Evolutionary conservation across 2,888 invertebrate species (phyloP), one percentile per base, ranked within the genome.

Genomic region (Heterodera filipjevi): DNA sequence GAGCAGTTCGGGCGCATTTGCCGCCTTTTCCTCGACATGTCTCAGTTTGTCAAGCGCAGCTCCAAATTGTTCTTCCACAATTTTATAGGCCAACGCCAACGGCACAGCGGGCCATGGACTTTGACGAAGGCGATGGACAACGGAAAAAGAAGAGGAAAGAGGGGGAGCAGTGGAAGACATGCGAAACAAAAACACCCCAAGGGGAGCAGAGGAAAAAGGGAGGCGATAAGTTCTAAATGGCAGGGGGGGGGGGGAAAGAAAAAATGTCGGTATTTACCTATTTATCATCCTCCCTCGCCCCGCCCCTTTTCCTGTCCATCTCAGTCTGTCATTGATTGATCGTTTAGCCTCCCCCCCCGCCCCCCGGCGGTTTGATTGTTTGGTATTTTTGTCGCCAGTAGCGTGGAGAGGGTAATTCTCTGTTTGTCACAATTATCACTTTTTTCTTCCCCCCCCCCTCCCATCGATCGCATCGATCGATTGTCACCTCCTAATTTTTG

Each of bases 81-180:
- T 79, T 53, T 72, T 70, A 33, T 81, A 74, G 1, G 86, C 86
- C 44, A 84, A 81, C 22, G 77, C 78, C 79, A 87, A 80, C 19
- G 86, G 75, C 14, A 85, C 44, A 1, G 84, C 81, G 35, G 84
- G 83, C 83, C 86, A 87, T 66, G 59, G 77, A 44, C 80, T 80
- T 35, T 72, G 30, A 14, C 83, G 68, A 5, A 16, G 68, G 68
- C 68, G 68, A 35, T 68, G 68, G 19, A 68, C 32, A 68, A 68
- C 35, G 16, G 68, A 68, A 12, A 33, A 12, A 27, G 66, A 66
- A 0, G 68, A 12, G 16, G 66, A 66, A 0, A 33, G 32, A 6
- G 3, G 33, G 16, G 8, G 32, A 22, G 33, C 3, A 33, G 22
- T 12, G 68, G 33, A 68, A 12, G 35, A 10, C 33, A 35, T 35